phyloP scores from a whole-genome alignment of 1,140 invertebrate species.

The Cyclargus thomasi region DNA sequence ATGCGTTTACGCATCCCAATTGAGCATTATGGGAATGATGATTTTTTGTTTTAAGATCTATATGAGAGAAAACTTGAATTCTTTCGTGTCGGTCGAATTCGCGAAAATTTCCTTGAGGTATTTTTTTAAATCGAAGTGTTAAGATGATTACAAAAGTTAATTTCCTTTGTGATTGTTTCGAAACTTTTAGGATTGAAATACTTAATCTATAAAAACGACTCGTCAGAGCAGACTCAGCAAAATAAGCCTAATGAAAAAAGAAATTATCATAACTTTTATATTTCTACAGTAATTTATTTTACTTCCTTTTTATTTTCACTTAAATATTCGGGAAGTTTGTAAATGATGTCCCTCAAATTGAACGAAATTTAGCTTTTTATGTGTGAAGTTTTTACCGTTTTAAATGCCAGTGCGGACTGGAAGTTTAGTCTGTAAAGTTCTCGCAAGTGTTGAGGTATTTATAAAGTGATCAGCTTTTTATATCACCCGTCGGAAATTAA shows the following conservation, averaged over 20 bases:
- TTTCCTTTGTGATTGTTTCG: too few species aligned
- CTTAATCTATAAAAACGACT: too few species aligned
- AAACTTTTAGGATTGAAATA: too few species aligned
- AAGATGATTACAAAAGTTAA: too few species aligned
- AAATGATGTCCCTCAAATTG: neutral
- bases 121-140: too few species aligned
- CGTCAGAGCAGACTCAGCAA: too few species aligned
- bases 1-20: too few species aligned
- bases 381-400: neutral
- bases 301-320: neutral
- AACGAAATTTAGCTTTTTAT: neutral
- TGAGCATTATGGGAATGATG: too few species aligned
- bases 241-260: too few species aligned
- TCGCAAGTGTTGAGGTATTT: neutral
- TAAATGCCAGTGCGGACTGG: neutral
- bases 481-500: neutral
- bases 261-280: neutral
- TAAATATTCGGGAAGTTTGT: neutral
- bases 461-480: slow-evolving; percentile 1
- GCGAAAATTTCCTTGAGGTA: neutral
- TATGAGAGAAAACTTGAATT: neutral
- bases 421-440: neutral
- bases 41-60: too few species aligned
- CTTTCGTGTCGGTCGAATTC: neutral
- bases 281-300: neutral